These are phyloP conservation scores for Chromis chromis DNA, from an alignment of 2,797 vertebrate genomes.

Conservation along the genomic window DNA sequence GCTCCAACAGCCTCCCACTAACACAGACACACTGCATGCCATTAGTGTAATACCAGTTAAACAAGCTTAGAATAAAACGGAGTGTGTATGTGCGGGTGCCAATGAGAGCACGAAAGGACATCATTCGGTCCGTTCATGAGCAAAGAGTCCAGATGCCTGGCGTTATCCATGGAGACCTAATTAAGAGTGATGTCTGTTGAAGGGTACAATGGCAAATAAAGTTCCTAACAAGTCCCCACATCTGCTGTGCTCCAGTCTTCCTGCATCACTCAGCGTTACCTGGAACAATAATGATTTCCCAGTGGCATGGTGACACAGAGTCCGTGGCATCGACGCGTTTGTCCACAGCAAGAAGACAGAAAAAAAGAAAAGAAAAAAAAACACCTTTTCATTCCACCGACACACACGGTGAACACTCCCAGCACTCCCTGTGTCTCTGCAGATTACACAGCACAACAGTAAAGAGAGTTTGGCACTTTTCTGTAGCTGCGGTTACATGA, in stretches of 20 bases:
- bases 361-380: background rate
- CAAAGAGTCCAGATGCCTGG: slow-evolving; percentile 69
- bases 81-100: slow-evolving; percentile 11
- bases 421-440: slow-evolving; percentile 2
- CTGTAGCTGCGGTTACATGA: slow-evolving; percentile 24
- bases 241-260: slow-evolving; percentile 54
- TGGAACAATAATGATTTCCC: slow-evolving; percentile 71
- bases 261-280: slow-evolving; percentile 54
- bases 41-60: slow-evolving; percentile 26
- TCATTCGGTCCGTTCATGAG: slow-evolving; percentile 55
- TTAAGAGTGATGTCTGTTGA: slow-evolving; percentile 77
- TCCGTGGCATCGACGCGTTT: slow-evolving; percentile 29
- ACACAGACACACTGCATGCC: slow-evolving; percentile 31
- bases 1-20: slow-evolving; percentile 54
- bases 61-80: slow-evolving; percentile 35
- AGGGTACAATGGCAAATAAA: slow-evolving; percentile 76
- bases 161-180: slow-evolving; percentile 75
- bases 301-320: slow-evolving; percentile 46
- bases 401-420: background rate
- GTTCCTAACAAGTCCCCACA: slow-evolving; percentile 70
- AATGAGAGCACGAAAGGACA: slow-evolving; percentile 41
- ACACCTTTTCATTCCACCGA: slow-evolving; percentile 14
- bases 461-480: slow-evolving; percentile 6
- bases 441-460: slow-evolving; percentile 6
- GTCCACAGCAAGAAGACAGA: slow-evolving; percentile 43